phyloP scores from a whole-genome alignment of 2,113 vertebrate species.

The Sinocyclocheilus rhinocerous region DNA sequence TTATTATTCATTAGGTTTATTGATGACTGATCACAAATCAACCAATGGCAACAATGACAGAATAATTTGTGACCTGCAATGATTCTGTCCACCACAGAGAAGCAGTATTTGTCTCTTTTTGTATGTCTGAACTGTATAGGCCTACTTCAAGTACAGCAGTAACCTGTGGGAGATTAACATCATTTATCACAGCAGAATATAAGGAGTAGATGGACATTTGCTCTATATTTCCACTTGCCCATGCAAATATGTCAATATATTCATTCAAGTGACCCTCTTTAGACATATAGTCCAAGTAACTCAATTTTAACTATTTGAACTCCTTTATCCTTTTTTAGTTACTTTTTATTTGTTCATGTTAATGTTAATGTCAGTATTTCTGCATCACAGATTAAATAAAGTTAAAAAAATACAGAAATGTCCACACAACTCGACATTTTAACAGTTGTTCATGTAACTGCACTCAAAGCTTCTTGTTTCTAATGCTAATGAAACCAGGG shows the following conservation, averaged over 20 bases:
- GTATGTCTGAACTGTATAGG: neutral
- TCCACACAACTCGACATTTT: neutral
- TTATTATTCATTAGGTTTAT: neutral
- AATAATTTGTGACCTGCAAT: conserved; percentile 6
- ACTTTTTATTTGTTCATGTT: neutral
- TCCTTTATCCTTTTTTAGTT: neutral
- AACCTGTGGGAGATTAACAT: neutral
- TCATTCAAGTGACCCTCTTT: neutral
- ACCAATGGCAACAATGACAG: neutral
- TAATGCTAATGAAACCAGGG: neutral
- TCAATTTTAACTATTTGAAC: neutral
- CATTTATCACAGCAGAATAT: neutral
- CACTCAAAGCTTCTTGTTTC: neutral
- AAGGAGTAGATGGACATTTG: neutral
- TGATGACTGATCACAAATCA: neutral
- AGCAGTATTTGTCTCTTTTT: conserved; percentile 6
- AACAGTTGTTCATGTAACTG: neutral
- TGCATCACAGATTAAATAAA: neutral
- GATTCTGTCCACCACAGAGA: neutral
- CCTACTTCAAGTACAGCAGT: neutral
- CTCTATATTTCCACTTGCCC: neutral
- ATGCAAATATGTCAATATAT: neutral
- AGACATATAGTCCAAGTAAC: neutral
- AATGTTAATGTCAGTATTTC: neutral
- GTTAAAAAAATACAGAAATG: neutral